Evolutionary conservation across 2,113 vertebrate genomes (phyloP).

Genomic region (Pachyramphus minor): DNA sequence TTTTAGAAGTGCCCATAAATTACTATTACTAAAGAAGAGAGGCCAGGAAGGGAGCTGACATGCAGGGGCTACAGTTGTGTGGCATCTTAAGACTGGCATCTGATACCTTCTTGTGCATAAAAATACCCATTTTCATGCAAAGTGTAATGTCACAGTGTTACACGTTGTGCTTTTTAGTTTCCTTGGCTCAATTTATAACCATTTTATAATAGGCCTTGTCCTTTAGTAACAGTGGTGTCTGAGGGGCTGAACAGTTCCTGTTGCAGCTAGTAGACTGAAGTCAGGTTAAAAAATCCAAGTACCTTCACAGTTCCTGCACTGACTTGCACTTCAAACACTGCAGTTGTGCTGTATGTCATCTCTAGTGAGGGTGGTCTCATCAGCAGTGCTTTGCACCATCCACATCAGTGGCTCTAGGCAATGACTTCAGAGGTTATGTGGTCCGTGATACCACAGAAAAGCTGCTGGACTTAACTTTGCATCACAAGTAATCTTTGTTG

Average conservation of each 20-base stretch:
- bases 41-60: background rate
- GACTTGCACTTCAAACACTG: background rate
- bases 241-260: background rate
- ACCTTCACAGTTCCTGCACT: background rate
- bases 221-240: background rate
- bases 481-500: background rate
- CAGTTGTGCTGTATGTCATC: accelerated
- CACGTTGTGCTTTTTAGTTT: background rate
- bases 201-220: background rate
- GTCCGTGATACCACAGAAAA: background rate
- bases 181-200: background rate
- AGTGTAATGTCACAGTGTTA: accelerated
- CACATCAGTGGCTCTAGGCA: accelerated
- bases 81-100: background rate
- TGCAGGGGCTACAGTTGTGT: accelerated
- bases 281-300: background rate
- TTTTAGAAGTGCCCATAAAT: background rate
- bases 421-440: accelerated
- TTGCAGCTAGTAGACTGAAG: background rate
- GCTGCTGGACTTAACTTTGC: background rate
- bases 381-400: background rate
- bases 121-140: background rate
- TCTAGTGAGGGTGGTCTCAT: background rate
- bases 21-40: background rate
- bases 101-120: background rate